Evolutionary conservation across 2,113 vertebrate species (phyloP), one percentile per base, ranked within the genome.

Genomic region (Opisthocomus hoazin): DNA sequence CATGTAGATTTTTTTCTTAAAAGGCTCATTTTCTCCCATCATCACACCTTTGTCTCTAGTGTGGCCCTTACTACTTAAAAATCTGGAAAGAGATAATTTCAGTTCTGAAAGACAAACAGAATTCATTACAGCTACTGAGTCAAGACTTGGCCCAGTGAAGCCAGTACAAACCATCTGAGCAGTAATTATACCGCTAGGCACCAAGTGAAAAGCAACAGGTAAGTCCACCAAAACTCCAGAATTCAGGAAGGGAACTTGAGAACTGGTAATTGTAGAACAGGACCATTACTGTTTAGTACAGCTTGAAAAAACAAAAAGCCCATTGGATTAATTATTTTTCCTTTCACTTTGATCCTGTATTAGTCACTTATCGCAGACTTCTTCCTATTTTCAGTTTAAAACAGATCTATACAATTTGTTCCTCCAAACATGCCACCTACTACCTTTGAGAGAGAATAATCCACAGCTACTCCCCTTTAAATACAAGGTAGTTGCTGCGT

Each of bases 351-450:
- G 69, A 90, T n/a, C 66, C 37, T 3, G 1, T 57, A 46, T 85
- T 73, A 90, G 41, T 79, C 84, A 60, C 36, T 93, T 89, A 60
- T 39, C 43, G 83, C 85, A 89, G 29, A 51, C 79, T 80, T 41
- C 74, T 89, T 73, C 70, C 70, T n/a, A 57, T 87, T 90, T 93
- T 76, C 85, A 83, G 11, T 74, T 79, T 51, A 84, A 58, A 76
- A 63, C 5, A 87, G 87, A 51, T 61, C 79, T 90, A 70, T 46
- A 80, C 71, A 94, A 84, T 80, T 58, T 94, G 79, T 46, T 90
- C 90, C 88, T 95, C 88, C 41, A 76, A 96, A 88, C 37, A 84
- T 9, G 8, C 63, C 90, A 91, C 93, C 89, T 81, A 73, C 84
- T 22, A 41, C 77, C 70, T 91, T 64, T 61, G 78, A 84, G 50